A percentile compares a stretch with the other conserved stretches of the same genome.
Evolutionary conservation across 2,888 invertebrate genomes (phyloP).

Genomic region (Falcaria lacertinaria): DNA sequence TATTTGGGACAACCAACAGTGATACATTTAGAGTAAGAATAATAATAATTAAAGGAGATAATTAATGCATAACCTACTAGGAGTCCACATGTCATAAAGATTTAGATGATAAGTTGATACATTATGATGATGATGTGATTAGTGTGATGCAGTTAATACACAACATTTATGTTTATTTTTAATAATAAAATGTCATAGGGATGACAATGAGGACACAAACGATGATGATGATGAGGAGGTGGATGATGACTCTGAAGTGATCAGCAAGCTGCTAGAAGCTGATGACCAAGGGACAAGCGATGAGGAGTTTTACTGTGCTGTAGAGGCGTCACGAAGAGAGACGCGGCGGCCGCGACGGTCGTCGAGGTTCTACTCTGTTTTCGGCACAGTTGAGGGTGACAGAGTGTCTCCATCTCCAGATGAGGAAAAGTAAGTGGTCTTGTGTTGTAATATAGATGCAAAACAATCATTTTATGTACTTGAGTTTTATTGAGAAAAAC

Average conservation of each 20-base stretch:
- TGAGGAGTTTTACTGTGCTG: constrained; percentile 50
- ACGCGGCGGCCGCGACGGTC: constrained; percentile 44
- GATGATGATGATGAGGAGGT: constrained; percentile 40
- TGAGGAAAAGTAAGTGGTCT: constrained; percentile 33
- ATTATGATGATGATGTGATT: no score
- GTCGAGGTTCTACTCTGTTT: constrained; percentile 40
- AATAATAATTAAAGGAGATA: no score
- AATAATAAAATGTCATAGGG: no score
- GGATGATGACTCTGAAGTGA: constrained; percentile 63
- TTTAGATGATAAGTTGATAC: no score
- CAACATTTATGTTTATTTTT: no score
- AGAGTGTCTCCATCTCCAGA: constrained; percentile 29
- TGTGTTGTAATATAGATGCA: neutral
- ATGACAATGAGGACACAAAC: constrained; percentile 23
- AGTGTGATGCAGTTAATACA: no score
- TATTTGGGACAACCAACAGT: no score
- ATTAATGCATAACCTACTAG: no score
- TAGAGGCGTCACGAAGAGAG: constrained; percentile 32
- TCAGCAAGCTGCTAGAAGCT: constrained; percentile 60
- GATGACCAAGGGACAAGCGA: constrained; percentile 47
- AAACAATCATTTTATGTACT: no score
- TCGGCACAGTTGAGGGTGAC: constrained; percentile 36
- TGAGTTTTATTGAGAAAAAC: no score
- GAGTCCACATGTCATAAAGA: no score
- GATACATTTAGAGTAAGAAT: no score